Evolutionary conservation across 2,113 vertebrate genomes (phyloP), one percentile per base, ranked within the genome.

Genomic region (Silurus asotus): DNA sequence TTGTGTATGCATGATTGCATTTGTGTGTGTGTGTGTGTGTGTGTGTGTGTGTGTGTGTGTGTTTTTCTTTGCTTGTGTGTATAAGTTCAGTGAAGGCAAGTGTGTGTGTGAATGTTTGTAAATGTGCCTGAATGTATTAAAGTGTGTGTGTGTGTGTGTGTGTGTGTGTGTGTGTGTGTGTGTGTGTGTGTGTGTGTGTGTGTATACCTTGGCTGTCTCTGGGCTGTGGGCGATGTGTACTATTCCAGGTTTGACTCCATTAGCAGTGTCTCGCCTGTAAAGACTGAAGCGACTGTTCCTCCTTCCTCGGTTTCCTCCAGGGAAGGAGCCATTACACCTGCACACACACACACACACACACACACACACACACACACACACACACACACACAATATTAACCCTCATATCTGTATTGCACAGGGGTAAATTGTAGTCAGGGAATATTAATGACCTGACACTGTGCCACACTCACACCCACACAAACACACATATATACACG

Each of bases 241-340:
- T 0, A 96, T 97, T 93, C 97, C 97, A 13, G 97, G 97, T 77
- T 96, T 97, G 93, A 99, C 98, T 64, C 98, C 97, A 86, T 97
- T 99, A 93, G 97, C 95, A 91, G 95, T 97, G 90, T 96, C 94
- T 89, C 96, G 96, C 94, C 96, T 97, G 92, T 95, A 96, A 88
- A 99, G 92, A 91, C 96, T 94, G 89, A 99, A 99, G 10, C 96
- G 96, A 90, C 98, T 99, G 93, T 95, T 98, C 88, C 96, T 94
- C 90, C 97, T 95, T 91, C 96, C 97, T 92, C 96, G 95, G 87
- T 99, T 97, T 25, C 97, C 97, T 61, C 93, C 95, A 86, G 97
- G 96, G 86, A 99, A 95, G 82, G 97, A 96, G 88, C 97, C 97
- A 94, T 99, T 99, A 94, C 97, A 98, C 92, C 98, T 99, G 92